Conservation (phyloP, 2,113 vertebrate species). For the Zootoca vivipara region DNA sequence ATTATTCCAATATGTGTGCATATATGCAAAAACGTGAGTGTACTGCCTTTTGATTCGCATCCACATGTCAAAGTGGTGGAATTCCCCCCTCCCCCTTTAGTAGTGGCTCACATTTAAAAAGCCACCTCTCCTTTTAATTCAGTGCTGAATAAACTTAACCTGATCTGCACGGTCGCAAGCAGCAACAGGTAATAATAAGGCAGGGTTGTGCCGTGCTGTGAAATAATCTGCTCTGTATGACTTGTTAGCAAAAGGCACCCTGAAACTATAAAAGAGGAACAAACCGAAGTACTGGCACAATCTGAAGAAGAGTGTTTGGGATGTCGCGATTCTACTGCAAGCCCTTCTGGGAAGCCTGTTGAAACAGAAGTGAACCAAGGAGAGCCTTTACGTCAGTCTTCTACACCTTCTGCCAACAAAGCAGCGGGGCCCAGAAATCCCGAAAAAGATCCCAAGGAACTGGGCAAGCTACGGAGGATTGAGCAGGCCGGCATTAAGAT, state of each 20-base stretch:
- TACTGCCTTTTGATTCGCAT: neutral
- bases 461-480: constrained; percentile 81
- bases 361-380: constrained; percentile 47
- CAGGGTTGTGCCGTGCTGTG: constrained; percentile 13
- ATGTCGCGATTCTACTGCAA: constrained; percentile 35
- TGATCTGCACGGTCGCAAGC: neutral
- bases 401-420: constrained; percentile 57
- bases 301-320: constrained; percentile 56
- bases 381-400: constrained; percentile 54
- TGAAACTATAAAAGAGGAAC: constrained; percentile 81
- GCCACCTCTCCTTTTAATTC: neutral
- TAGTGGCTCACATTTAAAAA: neutral
- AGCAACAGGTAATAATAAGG: constrained; percentile 15
- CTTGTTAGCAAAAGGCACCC: constrained; percentile 77
- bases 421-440: constrained; percentile 51
- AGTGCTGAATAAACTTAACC: constrained; percentile 3
- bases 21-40: neutral
- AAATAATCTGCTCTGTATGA: constrained; percentile 67
- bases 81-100: too few relatives aligned
- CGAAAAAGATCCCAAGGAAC: constrained; percentile 74
- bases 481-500: constrained; percentile 91
- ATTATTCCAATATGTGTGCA: neutral
- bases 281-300: constrained; percentile 65
- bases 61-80: neutral
- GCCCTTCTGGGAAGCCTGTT: constrained; percentile 22